A percentile compares a stretch with the other conserved stretches of the same genome.
Conservation (phyloP, 2,797 vertebrate genomes). For the Lycodopsis pacificus region DNA sequence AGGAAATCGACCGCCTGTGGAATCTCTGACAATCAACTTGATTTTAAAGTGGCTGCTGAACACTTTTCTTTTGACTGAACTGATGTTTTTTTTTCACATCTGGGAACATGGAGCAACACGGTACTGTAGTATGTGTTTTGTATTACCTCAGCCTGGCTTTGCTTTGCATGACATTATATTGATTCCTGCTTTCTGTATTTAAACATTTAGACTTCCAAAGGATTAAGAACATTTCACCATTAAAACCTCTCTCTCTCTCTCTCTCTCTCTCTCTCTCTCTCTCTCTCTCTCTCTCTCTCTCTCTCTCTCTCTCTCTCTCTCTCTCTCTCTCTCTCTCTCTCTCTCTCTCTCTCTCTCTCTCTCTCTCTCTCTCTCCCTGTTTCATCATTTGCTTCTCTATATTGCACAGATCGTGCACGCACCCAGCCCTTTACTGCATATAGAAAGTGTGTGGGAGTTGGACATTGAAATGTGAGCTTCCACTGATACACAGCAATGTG, state of each 20-base stretch:
- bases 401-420: constrained; percentile 33
- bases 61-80: background rate
- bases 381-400: constrained; percentile 30
- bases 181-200: background rate
- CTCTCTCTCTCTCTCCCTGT: constrained; percentile 2
- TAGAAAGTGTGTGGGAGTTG: constrained; percentile 39
- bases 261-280: constrained; percentile 1
- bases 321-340: background rate
- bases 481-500: constrained; percentile 25
- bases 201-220: constrained; percentile 22
- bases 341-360: background rate
- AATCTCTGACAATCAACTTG: background rate
- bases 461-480: constrained; percentile 32
- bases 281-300: background rate
- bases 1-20: constrained; percentile 9
- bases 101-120: background rate
- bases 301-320: background rate
- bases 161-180: background rate
- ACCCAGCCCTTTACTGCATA: constrained; percentile 16
- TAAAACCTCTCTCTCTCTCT: background rate
- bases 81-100: background rate
- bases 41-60: background rate
- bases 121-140: background rate
- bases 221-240: constrained; percentile 1
- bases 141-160: constrained; percentile 1